These are phyloP conservation scores for Esperia sulphurella DNA, from an alignment of 2,888 invertebrate species.

Conservation along the genomic window DNA sequence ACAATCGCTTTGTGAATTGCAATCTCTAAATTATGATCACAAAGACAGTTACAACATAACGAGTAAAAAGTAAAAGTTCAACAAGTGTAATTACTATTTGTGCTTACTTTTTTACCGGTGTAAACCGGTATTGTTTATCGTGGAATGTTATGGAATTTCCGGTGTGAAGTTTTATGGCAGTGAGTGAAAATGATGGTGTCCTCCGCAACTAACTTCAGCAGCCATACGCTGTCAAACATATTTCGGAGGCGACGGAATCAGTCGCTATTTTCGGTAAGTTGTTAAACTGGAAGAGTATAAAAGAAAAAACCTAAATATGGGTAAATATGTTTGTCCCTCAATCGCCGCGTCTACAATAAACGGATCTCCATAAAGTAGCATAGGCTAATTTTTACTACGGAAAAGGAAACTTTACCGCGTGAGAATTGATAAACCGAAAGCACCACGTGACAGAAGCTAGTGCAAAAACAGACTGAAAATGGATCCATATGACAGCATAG, in stretches of 20 bases:
- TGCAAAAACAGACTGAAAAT: too few relatives aligned
- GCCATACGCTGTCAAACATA: constrained; percentile 55
- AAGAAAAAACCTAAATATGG: not conserved
- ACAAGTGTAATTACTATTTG: too few relatives aligned
- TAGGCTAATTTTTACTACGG: too few relatives aligned
- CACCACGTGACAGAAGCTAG: too few relatives aligned
- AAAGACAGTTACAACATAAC: not conserved
- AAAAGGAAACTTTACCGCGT: too few relatives aligned
- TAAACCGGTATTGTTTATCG: not conserved
- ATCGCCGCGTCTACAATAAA: too few relatives aligned
- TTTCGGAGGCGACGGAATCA: constrained; percentile 37
- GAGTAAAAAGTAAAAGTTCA: too few relatives aligned
- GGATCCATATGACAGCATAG: too few relatives aligned
- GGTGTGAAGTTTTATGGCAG: constrained; percentile 17
- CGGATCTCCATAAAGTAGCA: too few relatives aligned
- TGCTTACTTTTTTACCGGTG: not conserved
- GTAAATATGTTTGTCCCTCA: too few relatives aligned
- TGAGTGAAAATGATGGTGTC: constrained; percentile 59
- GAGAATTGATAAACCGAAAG: too few relatives aligned
- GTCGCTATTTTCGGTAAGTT: constrained; percentile 35
- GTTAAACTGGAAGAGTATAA: not conserved
- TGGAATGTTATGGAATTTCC: not conserved
- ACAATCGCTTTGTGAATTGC: not conserved
- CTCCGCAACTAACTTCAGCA: constrained; percentile 46
- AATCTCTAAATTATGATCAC: not conserved